These are phyloP conservation scores for Chaetophractus vellerosus DNA, from an alignment of 2,797 vertebrate species.

Conservation along the genomic window DNA sequence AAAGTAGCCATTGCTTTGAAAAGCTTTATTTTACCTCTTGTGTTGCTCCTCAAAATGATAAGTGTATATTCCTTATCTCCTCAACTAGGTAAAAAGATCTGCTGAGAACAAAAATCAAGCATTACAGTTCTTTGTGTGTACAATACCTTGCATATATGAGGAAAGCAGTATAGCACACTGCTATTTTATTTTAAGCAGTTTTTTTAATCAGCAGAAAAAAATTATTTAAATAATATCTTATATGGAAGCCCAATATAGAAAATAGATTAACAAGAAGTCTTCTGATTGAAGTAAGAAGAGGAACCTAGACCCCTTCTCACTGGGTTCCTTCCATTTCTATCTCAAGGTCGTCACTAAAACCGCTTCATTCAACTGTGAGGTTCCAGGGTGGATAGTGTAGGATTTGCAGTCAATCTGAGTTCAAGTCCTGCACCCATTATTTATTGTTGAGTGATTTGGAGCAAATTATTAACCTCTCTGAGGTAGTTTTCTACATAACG, in stretches of 20 bases:
- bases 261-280: conserved; percentile 12
- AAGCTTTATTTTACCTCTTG: conserved; percentile 54
- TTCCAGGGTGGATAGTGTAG: not conserved
- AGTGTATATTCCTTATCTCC: not conserved
- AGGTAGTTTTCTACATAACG: conserved; percentile 37
- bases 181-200: conserved; percentile 47
- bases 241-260: conserved; percentile 44
- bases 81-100: not conserved
- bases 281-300: not conserved
- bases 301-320: not conserved
- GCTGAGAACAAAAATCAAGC: not conserved
- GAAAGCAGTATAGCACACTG: not conserved
- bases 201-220: not conserved
- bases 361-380: not conserved
- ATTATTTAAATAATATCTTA: conserved; percentile 28
- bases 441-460: conserved; percentile 21
- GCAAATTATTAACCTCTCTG: not conserved
- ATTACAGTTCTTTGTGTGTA: not conserved
- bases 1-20: conserved; percentile 63
- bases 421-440: not conserved
- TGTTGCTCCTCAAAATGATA: not conserved
- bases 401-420: not conserved
- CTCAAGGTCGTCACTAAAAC: not conserved
- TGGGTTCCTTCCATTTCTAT: not conserved
- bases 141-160: not conserved